Conservation (phyloP, 2,797 vertebrate species). For the Acanthurus lineatus region DNA sequence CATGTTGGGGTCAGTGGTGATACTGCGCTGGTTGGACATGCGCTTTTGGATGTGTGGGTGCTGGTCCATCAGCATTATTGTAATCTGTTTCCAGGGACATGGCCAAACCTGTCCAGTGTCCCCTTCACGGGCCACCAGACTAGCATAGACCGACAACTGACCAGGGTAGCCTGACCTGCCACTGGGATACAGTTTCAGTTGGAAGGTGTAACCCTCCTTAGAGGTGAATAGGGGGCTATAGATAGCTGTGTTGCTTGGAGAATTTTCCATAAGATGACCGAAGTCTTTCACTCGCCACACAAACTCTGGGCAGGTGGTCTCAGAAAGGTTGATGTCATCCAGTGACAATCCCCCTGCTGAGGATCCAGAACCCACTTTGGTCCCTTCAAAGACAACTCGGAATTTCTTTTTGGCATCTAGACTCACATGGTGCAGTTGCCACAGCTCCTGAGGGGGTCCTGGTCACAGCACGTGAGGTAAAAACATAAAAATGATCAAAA, state of each 20-base stretch:
- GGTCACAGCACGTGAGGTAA: slow-evolving; percentile 30
- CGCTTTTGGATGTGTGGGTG: slow-evolving; percentile 90
- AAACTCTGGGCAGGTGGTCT: slow-evolving; percentile 92
- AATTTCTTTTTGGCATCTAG: slow-evolving; percentile 88
- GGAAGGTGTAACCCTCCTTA: slow-evolving; percentile 91
- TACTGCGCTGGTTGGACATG: slow-evolving; percentile 93
- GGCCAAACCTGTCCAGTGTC: slow-evolving; percentile 84
- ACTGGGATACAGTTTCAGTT: slow-evolving; percentile 84
- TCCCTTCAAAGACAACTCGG: slow-evolving; percentile 89
- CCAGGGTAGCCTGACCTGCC: slow-evolving; percentile 51
- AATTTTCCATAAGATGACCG: slow-evolving; percentile 79
- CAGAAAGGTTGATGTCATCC: slow-evolving; percentile 94
- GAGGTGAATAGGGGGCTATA: slow-evolving; percentile 91
- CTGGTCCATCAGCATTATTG: slow-evolving; percentile 94
- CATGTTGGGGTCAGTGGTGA: slow-evolving; percentile 90
- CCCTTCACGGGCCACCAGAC: slow-evolving; percentile 87
- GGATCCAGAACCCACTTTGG: slow-evolving; percentile 67
- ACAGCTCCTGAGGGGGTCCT: slow-evolving; percentile 82
- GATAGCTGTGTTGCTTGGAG: slow-evolving; percentile 57
- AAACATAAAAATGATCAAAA: background rate
- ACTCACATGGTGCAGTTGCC: slow-evolving; percentile 90
- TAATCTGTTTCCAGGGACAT: slow-evolving; percentile 92
- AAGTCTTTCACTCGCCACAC: slow-evolving; percentile 92
- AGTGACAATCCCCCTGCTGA: slow-evolving; percentile 89
- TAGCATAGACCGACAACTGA: slow-evolving; percentile 85